Base-by-base conservation (phyloP, 2,888 invertebrate species). In the Gymnoscelis rufifasciata region DNA sequence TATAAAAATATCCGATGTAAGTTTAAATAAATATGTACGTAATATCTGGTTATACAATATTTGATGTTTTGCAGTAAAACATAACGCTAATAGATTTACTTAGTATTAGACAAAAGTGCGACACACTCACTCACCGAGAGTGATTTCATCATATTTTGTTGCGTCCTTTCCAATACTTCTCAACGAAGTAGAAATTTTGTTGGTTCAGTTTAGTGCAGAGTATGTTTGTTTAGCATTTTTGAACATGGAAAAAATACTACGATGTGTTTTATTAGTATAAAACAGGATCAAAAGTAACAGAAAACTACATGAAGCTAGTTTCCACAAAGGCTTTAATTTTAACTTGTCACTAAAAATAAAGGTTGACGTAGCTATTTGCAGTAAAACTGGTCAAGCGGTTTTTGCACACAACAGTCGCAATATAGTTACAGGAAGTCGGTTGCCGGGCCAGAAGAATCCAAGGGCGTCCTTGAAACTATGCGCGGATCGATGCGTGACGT, bases 401-500 rank as follows among this genome's bases (percentile, higher is more conserved):
- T 59, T 52, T 57, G 57, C 59, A 58, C 64, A 57, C 59, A 68
- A 64, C 64, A 66, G 40, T 49, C 43, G 41, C 24, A 46, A n/a
- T 47, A 38, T 69, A 35, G 35, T 15, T 8, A 65, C 62, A 73
- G 74, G 78, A 82, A 80, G 74, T 76, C 65, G 60, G 71, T 66
- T 72, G 71, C 64, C 69, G 62, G 62, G 53, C 56, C 66, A 69
- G 64, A 65, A 66, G 62, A 60, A 60, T 62, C 68, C 78, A 81
- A 79, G 81, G 78, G 70, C 83, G 86, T 76, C 87, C 87, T 88
- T 88, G 87, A 84, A 75, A 48, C 63, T 62, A 69, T 66, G 74
- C 71, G 68, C 77, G 71, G 76, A 71, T 87, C 87, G 87, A 88
- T 87, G 73, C 43, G 69, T 84, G 86, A 84, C 88, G 87, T 84